A percentile compares a stretch with the other conserved stretches of the same genome.
phyloP scores from a whole-genome alignment of 2,113 vertebrate genomes.

The Axis porcinus region DNA sequence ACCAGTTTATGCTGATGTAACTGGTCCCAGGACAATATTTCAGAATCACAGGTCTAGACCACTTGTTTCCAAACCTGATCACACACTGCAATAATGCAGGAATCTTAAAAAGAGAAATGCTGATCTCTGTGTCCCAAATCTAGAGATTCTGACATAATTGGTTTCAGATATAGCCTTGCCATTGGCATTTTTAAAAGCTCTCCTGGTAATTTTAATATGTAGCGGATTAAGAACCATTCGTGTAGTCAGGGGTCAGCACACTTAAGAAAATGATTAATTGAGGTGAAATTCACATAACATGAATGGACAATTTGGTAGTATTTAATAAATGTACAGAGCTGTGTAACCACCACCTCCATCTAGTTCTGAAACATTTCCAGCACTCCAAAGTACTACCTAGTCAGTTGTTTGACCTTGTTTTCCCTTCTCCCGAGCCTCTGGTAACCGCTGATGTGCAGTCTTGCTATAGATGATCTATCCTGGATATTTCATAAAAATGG shows the following conservation, averaged over 20 bases:
- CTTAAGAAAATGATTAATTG: not conserved
- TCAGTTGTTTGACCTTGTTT: not conserved
- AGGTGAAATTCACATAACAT: not conserved
- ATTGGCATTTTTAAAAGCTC: not conserved
- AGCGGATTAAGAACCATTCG: not conserved
- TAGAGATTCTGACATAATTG: not conserved
- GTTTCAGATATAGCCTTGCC: not conserved
- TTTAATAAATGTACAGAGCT: not conserved
- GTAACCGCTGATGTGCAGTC: not conserved
- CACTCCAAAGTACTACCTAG: not conserved
- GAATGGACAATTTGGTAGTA: not conserved
- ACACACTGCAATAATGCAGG: not conserved
- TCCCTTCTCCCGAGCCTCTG: not conserved
- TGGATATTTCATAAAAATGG: not conserved
- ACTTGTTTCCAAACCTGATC: not conserved
- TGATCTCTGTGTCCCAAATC: not conserved
- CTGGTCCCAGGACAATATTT: not conserved
- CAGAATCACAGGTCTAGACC: not conserved
- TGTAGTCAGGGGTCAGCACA: not conserved
- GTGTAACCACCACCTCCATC: not conserved
- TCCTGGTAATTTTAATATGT: not conserved
- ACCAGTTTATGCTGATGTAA: not conserved
- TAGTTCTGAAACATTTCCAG: not conserved
- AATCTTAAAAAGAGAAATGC: not conserved
- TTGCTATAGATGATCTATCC: not conserved